A percentile compares a stretch with the other conserved stretches of the same genome.
phyloP scores from a whole-genome alignment of 2,113 vertebrate species.

The Pteruthius melanotis region DNA sequence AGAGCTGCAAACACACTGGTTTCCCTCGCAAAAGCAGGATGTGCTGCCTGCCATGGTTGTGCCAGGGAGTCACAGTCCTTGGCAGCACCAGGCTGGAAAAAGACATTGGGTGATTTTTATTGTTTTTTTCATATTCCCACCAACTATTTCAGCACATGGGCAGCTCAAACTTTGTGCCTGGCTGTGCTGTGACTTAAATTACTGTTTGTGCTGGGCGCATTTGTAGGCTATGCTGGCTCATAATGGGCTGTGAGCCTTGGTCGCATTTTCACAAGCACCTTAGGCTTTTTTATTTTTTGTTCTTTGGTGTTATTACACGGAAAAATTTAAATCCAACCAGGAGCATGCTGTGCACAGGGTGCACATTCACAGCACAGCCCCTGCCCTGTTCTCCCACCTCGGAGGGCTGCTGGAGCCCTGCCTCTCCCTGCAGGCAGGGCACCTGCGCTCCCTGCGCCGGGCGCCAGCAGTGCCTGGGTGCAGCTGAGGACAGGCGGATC shows the following conservation, averaged over 20 bases:
- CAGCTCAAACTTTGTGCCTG: neutral
- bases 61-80: neutral
- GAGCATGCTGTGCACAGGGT: neutral
- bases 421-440: neutral
- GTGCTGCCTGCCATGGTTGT: neutral
- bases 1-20: neutral
- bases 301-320: accelerated
- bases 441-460: neutral
- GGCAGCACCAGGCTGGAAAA: neutral
- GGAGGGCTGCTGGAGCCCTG: neutral
- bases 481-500: neutral
- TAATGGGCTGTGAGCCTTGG: neutral
- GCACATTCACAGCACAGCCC: neutral
- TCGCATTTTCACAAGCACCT: neutral
- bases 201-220: neutral
- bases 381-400: neutral
- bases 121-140: neutral
- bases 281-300: neutral
- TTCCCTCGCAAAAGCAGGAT: neutral
- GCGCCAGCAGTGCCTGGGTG: neutral
- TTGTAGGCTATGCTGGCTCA: neutral
- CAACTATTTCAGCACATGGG: neutral
- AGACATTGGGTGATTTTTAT: neutral
- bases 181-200: neutral
- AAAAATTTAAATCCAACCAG: neutral